A percentile compares a stretch with the other conserved stretches of the same genome.
phyloP scores from a whole-genome alignment of 2,888 invertebrate genomes.

The Rhingia campestris region DNA sequence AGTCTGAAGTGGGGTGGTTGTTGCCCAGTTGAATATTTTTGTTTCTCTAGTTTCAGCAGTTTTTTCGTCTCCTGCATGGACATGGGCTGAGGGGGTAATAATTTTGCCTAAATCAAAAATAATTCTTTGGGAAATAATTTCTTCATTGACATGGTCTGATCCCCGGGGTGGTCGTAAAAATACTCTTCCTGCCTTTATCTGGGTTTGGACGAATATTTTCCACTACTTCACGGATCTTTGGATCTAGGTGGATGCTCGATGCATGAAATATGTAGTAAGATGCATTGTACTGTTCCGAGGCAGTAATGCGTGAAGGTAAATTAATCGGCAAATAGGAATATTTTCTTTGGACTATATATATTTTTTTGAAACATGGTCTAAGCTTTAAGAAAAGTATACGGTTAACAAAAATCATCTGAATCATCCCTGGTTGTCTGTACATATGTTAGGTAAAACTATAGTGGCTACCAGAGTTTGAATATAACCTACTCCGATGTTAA shows the following conservation, averaged over 20 bases:
- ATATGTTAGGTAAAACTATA: no score
- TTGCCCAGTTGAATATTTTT: conserved; percentile 50
- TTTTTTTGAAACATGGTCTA: no score
- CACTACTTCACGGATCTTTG: conserved; percentile 1
- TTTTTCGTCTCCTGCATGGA: conserved; percentile 24
- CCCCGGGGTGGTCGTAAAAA: conserved; percentile 60
- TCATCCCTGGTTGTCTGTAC: no score
- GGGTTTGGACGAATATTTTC: neutral
- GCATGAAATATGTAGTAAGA: no score
- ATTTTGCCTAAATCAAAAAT: conserved; percentile 71
- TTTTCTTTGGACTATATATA: no score
- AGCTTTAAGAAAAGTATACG: no score
- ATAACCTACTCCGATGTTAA: no score
- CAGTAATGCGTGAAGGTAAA: no score
- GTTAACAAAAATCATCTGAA: no score
- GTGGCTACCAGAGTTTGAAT: no score
- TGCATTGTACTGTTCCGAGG: no score
- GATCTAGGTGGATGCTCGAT: neutral
- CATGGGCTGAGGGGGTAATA: conserved; percentile 45
- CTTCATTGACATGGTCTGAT: conserved; percentile 59
- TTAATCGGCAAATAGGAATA: no score
- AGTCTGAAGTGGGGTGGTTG: neutral
- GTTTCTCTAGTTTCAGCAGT: conserved; percentile 66
- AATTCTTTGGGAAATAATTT: conserved; percentile 70
- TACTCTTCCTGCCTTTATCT: conserved; percentile 41